These are phyloP conservation scores for Himalopsyche japonica DNA, from an alignment of 2,888 invertebrate species.

Conservation along the genomic window DNA sequence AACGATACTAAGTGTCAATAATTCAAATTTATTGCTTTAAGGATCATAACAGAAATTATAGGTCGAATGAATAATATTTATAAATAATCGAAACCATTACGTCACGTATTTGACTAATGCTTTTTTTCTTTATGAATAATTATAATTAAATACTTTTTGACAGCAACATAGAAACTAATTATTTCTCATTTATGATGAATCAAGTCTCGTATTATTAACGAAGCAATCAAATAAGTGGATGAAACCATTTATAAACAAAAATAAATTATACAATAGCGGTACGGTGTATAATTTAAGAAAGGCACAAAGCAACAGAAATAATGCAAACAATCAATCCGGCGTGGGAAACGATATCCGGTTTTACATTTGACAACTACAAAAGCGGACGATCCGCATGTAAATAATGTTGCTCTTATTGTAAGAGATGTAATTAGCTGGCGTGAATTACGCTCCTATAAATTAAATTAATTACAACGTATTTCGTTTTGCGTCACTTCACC, in stretches of 20 bases:
- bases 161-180: too few species aligned
- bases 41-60: too few species aligned
- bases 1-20: too few species aligned
- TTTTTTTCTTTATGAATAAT: too few species aligned
- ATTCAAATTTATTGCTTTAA: too few species aligned
- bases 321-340: neutral
- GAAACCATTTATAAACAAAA: neutral
- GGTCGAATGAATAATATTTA: too few species aligned
- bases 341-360: neutral
- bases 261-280: neutral
- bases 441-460: constrained; percentile 31
- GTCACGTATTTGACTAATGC: too few species aligned
- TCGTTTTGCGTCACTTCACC: neutral
- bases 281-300: neutral
- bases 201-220: too few species aligned
- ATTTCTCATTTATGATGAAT: too few species aligned
- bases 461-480: constrained; percentile 25
- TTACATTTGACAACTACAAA: neutral
- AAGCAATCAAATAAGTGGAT: neutral
- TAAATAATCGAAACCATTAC: too few species aligned
- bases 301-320: neutral
- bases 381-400: neutral
- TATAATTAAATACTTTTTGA: too few species aligned
- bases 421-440: constrained; percentile 28
- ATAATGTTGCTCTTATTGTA: constrained; percentile 23